Base-by-base conservation (phyloP, 2,888 invertebrate genomes). In the Archips crataeganus region DNA sequence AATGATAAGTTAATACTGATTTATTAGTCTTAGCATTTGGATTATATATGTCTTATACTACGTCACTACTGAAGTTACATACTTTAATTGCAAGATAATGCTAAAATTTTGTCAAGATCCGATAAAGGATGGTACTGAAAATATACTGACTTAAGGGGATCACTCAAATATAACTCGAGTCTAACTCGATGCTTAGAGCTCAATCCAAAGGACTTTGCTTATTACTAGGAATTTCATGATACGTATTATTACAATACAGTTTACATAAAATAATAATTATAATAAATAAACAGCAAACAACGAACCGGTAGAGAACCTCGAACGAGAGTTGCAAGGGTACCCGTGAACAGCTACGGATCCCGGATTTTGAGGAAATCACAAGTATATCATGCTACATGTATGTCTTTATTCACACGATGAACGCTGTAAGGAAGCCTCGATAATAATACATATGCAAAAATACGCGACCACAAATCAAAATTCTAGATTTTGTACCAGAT, bases 301-400 rank as follows among this genome's bases (percentile, higher is more conserved):
- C 90, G 95, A 95, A 87, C 94, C 95, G 75, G 85, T 94, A 79
- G 95, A 95, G 88, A 94, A 93, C 80, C 89, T 95, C 77, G 95
- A 95, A 78, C 90, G 93, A 6, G 94, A 95, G 73, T 85, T 94
- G 85, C 93, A 91, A 82, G 88, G 88, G 86, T 87, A 88, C 83
- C 82, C 88, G 83, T 93, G 93, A 90, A 83, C 71, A n/a, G 78
- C 81, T 81, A 69, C 65, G 61, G 65, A 60, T 13, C 11, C 65
- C 60, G 36, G 57, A 51, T 62, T 49, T 36, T 49, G 36, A 51
- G 64, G 69, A 57, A 42, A 67, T 42, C 64, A 82, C 85, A 87
- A 84, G 84, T 85, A 84, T 84, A 64, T 34, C 42, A 39, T 57
- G 34, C 23, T 13, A 80, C 75, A 75, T 59, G 76, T 59, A 75